Base-by-base conservation (phyloP, 2,888 invertebrate species). In the Lasioglossum oenotherae region DNA sequence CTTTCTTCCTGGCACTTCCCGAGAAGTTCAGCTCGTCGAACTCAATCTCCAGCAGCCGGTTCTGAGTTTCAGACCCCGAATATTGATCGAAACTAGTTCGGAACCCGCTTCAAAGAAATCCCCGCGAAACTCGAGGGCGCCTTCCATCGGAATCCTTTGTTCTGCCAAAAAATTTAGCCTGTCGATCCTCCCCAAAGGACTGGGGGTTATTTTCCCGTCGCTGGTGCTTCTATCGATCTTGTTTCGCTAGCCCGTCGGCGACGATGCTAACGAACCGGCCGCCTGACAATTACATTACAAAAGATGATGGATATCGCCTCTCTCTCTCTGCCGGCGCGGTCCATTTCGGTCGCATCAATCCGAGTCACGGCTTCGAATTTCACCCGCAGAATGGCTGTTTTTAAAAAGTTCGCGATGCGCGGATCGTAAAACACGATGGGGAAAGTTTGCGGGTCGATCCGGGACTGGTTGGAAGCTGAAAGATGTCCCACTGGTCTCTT, bases 141-240 rank as follows among this genome's bases (percentile, higher is more conserved):
- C 31, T 8, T 57, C 19, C 67, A 35, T 10, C 35, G 35, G 23
- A 27, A 53, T 44, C n/a, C 69, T 74, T 82, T 80, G 74, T 82
- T 80, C 69, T 16, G 27, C 23, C 23, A 53, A 85, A 88, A 86
- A 80, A 44, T 80, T 72, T 41, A 31, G 27, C 44, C 6, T 27
- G 60, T 75, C 27, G 35, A 75, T 87, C 80, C 84, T 23, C n/a
- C 83, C 44, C 64, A 31, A 3, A 72, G 38, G 81, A 53, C 64
- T 8, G 8, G 77, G 84, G 79, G 85, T 86, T 80, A 88, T 90
- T 87, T 84, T 80, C 71, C 76, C 87, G 78, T 31, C 73, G 72
- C 69, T 86, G 77, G 78, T 88, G 87, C 53, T 53, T 88, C 88
- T 85, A 91, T 91, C 89, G 91, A 90, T 92, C 91, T 88, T 19